Evolutionary conservation across 1,140 invertebrate genomes (phyloP).

Genomic region (Pseudomyrmex cubaensis): DNA sequence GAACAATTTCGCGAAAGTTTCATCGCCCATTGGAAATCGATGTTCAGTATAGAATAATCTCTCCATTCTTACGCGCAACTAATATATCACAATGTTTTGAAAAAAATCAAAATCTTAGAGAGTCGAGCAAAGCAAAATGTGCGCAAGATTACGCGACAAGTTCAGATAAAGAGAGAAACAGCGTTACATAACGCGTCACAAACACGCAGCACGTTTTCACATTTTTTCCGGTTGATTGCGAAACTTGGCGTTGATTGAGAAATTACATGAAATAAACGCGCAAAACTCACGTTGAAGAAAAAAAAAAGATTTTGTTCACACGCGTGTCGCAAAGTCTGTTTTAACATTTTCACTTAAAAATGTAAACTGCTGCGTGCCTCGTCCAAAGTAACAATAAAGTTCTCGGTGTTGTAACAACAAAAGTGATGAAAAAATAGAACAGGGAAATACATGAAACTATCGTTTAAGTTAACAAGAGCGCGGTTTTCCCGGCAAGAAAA

Average conservation of each 20-base stretch:
- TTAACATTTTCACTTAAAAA: constrained; percentile 3
- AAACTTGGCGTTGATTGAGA: constrained; percentile 42
- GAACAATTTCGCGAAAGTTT: constrained; percentile 48
- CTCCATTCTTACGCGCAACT: constrained; percentile 35
- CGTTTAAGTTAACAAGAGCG: constrained; percentile 39
- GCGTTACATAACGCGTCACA: constrained; percentile 18
- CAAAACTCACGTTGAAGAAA: constrained; percentile 11
- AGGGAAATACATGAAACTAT: constrained; percentile 5
- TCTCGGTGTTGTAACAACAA: not conserved
- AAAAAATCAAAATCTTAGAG: constrained; percentile 14
- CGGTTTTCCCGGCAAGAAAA: not conserved
- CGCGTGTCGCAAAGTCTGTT: constrained; percentile 16
- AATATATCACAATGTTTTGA: constrained; percentile 30
- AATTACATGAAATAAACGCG: constrained; percentile 9
- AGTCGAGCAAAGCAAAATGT: constrained; percentile 27
- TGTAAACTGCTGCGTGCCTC: constrained; percentile 13
- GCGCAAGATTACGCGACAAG: constrained; percentile 36
- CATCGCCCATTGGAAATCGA: constrained; percentile 41
- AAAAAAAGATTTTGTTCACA: constrained; percentile 19
- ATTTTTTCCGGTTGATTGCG: constrained; percentile 34
- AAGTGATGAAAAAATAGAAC: constrained; percentile 8
- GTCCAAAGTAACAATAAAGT: constrained; percentile 1
- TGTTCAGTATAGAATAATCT: constrained; percentile 20
- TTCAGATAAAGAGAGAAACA: constrained; percentile 22
- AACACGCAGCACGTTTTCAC: constrained; percentile 7